A percentile compares a stretch with the other conserved stretches of the same genome.
Evolutionary conservation across 2,888 invertebrate species (phyloP).

Genomic region (Nesidiocoris tenuis): DNA sequence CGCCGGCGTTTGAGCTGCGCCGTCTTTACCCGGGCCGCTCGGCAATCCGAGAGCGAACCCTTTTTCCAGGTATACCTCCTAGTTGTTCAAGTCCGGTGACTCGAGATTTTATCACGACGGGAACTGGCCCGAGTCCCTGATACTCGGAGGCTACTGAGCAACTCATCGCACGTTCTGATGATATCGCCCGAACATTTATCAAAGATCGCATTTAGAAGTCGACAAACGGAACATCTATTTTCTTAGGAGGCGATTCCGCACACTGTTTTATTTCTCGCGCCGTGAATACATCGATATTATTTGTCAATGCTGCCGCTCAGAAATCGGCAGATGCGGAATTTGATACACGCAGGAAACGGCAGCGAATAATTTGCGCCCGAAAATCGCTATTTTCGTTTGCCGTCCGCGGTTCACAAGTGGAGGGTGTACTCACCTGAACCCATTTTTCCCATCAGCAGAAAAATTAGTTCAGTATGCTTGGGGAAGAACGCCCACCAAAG

Average conservation of each 20-base stretch:
- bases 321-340: too few species aligned
- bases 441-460: too few species aligned
- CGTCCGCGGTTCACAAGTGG: too few species aligned
- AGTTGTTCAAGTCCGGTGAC: conserved; percentile 24
- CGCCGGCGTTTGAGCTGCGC: conserved; percentile 18
- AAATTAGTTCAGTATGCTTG: too few species aligned
- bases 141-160: conserved; percentile 34
- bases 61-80: conserved; percentile 36
- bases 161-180: conserved; percentile 43
- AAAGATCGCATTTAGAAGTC: conserved; percentile 29
- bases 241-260: conserved; percentile 22
- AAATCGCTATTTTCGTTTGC: too few species aligned
- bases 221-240: conserved; percentile 38
- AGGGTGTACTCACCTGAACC: too few species aligned
- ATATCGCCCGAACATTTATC: conserved; percentile 38
- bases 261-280: neutral
- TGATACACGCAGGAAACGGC: too few species aligned
- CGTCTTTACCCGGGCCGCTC: neutral
- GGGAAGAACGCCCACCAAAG: too few species aligned
- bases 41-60: neutral
- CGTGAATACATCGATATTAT: neutral
- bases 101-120: conserved; percentile 31
- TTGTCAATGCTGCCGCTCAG: too few species aligned
- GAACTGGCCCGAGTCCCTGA: neutral
- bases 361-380: too few species aligned